Evolutionary conservation across 1,140 invertebrate genomes (phyloP).

Genomic region (Hycleus phaleratus): DNA sequence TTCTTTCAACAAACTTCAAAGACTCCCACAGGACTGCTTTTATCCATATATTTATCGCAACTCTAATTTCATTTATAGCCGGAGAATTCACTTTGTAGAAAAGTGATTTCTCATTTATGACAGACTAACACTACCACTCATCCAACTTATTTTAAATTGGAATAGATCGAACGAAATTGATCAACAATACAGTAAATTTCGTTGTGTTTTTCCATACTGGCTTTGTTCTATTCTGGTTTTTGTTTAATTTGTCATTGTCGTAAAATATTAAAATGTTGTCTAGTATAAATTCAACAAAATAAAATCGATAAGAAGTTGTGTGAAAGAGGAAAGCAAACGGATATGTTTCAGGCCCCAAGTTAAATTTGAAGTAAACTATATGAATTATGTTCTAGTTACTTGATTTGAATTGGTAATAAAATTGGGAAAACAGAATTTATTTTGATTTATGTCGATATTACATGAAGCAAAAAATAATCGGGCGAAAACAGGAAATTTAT

Average conservation of each 20-base stretch:
- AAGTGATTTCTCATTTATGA: too few relatives aligned
- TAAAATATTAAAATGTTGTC: too few relatives aligned
- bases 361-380: conserved; percentile 32
- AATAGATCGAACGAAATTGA: too few relatives aligned
- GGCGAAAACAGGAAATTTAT: conserved; percentile 12
- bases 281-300: not conserved
- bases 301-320: conserved; percentile 24
- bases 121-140: too few relatives aligned
- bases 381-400: conserved; percentile 32
- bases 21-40: not conserved
- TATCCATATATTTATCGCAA: conserved; percentile 6
- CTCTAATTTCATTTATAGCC: conserved; percentile 11
- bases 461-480: conserved; percentile 28
- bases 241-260: too few relatives aligned
- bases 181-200: too few relatives aligned
- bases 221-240: too few relatives aligned
- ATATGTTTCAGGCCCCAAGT: conserved; percentile 4
- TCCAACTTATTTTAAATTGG: too few relatives aligned
- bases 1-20: not conserved
- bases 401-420: conserved; percentile 37
- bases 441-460: conserved; percentile 31
- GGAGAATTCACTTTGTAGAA: conserved; percentile 1
- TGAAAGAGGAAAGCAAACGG: not conserved
- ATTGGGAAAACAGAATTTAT: conserved; percentile 27
- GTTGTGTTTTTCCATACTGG: too few relatives aligned